Conservation (phyloP, 2,113 vertebrate genomes). For the Phocoena sinus region DNA sequence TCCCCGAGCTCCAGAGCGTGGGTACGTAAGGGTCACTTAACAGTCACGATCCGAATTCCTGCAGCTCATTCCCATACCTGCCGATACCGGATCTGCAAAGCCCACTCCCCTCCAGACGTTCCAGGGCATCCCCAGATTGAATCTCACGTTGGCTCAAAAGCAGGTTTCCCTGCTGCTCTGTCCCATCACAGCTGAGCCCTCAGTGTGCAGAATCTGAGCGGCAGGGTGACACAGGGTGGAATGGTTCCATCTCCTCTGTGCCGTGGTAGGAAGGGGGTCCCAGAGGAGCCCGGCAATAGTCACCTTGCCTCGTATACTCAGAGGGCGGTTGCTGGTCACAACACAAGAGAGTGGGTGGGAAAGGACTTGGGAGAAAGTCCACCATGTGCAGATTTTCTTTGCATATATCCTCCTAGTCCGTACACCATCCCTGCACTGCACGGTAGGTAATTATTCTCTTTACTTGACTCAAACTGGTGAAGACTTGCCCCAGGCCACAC, state of each 20-base stretch:
- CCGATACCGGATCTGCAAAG: neutral
- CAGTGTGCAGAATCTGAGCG: accelerated
- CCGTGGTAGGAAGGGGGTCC: neutral
- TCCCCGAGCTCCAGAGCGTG: neutral
- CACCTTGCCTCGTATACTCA: neutral
- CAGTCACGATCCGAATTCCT: neutral
- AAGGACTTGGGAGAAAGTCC: neutral
- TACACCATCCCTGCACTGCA: no score
- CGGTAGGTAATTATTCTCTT: neutral
- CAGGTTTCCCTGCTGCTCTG: neutral
- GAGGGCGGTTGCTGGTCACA: neutral
- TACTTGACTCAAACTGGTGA: neutral
- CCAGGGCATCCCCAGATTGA: neutral
- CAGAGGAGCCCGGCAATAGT: neutral
- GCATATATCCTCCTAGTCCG: neutral
- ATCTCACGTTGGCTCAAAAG: neutral
- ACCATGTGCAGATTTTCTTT: neutral
- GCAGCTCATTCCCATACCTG: neutral
- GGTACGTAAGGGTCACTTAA: neutral
- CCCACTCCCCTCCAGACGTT: neutral
- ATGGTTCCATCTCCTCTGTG: neutral
- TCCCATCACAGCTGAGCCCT: neutral
- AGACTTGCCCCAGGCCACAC: neutral
- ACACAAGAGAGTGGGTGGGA: neutral
- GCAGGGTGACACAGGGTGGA: neutral